A percentile compares a stretch with the other conserved stretches of the same genome.
phyloP scores from a whole-genome alignment of 2,113 vertebrate genomes.

The Butastur rufipennis region DNA sequence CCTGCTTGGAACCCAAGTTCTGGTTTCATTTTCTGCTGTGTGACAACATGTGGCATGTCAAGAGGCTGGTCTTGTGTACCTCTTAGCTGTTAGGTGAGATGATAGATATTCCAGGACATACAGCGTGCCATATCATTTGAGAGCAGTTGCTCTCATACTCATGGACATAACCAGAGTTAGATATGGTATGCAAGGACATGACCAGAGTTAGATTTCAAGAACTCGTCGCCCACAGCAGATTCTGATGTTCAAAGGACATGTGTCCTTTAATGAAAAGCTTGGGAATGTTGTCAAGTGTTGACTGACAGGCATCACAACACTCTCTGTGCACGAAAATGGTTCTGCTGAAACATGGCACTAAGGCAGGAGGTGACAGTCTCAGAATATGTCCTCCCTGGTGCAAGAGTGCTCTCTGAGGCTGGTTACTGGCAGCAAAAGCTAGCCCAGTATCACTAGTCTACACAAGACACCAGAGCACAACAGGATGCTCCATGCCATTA shows the following conservation, averaged over 20 bases:
- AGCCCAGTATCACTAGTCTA: neutral
- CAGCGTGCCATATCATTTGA: neutral
- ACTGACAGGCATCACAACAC: neutral
- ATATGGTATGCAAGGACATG: neutral
- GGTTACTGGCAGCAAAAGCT: neutral
- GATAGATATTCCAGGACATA: neutral
- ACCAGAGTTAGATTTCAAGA: neutral
- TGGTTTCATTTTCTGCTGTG: neutral
- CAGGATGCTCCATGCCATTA: neutral
- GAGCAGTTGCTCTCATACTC: neutral
- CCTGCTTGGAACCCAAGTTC: neutral
- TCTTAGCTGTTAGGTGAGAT: neutral
- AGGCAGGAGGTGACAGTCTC: neutral
- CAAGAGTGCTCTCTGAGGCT: neutral
- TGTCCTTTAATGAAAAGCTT: neutral
- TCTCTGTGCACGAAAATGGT: neutral
- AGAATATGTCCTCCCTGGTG: neutral
- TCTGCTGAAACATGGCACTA: neutral
- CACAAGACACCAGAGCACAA: neutral
- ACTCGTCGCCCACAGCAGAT: rapidly evolving
- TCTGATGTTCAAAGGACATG: neutral
- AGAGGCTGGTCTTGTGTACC: neutral
- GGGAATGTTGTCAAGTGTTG: neutral
- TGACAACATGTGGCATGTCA: neutral
- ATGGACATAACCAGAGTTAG: neutral